These are phyloP conservation scores for Triplophysa siluroides DNA, from an alignment of 2,113 vertebrate genomes.

Conservation along the genomic window DNA sequence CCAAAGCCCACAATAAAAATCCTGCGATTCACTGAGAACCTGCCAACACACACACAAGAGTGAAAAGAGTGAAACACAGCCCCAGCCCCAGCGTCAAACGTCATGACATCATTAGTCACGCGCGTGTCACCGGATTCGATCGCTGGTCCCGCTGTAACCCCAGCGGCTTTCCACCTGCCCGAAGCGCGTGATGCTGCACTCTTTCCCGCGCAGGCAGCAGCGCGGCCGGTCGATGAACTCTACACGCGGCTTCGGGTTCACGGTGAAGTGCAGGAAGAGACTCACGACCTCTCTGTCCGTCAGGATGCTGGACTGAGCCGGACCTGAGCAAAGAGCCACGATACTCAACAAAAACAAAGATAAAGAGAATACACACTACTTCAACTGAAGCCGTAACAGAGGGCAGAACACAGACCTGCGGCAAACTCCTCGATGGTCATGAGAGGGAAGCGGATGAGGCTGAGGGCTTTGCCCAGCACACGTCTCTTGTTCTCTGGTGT, in stretches of 20 bases:
- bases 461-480: conserved; percentile 89
- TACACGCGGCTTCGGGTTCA: conserved; percentile 93
- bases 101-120: too few relatives aligned
- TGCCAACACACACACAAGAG: conserved; percentile 55
- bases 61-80: not conserved
- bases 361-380: too few relatives aligned
- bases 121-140: conserved; percentile 86
- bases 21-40: conserved; percentile 92
- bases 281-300: conserved; percentile 93
- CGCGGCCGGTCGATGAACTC: conserved; percentile 95
- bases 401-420: conserved; percentile 77
- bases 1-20: conserved; percentile 96
- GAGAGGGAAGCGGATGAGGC: conserved; percentile 94
- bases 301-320: conserved; percentile 95
- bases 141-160: conserved; percentile 97
- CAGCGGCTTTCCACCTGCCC: conserved; percentile 98
- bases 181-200: conserved; percentile 95
- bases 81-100: not conserved
- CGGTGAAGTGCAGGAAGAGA: conserved; percentile 96
- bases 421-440: conserved; percentile 99
- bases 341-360: too few relatives aligned
- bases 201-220: conserved; percentile 95
- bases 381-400: not conserved
- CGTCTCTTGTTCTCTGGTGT: conserved; percentile 92
- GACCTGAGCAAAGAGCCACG: conserved; percentile 72